Evolutionary conservation across 2,888 invertebrate genomes (phyloP).

Genomic region (Limenitis camilla): DNA sequence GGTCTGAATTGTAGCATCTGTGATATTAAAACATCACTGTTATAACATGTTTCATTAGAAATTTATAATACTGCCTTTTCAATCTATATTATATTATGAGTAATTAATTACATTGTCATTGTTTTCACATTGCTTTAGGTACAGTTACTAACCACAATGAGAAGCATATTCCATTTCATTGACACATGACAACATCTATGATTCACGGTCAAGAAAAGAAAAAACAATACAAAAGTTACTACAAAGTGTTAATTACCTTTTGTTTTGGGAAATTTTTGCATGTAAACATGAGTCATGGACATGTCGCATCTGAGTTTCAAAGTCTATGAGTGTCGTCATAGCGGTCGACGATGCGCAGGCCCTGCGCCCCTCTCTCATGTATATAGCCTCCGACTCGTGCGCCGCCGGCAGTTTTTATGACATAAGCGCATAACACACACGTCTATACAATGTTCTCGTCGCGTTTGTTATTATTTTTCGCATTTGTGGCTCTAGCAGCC

Average conservation of each 20-base stretch:
- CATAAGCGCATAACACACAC: constrained; percentile 47
- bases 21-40: too few relatives aligned
- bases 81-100: too few relatives aligned
- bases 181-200: too few relatives aligned
- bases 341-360: constrained; percentile 53
- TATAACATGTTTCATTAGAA: too few relatives aligned
- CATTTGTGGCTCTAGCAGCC: constrained; percentile 45
- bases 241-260: neutral
- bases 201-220: too few relatives aligned
- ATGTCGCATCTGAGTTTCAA: constrained; percentile 25
- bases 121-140: too few relatives aligned
- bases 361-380: constrained; percentile 50
- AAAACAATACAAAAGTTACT: too few relatives aligned
- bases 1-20: too few relatives aligned
- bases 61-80: too few relatives aligned
- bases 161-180: too few relatives aligned
- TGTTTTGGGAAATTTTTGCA: neutral
- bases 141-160: too few relatives aligned
- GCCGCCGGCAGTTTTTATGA: constrained; percentile 56
- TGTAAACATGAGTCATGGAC: neutral
- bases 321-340: constrained; percentile 38
- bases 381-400: constrained; percentile 59
- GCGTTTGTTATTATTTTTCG: constrained; percentile 51
- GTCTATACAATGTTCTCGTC: constrained; percentile 49
- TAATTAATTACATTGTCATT: too few relatives aligned